Percentiles rank a stretch among this genome's conserved stretches.
These are phyloP conservation scores for Pan paniscus DNA, from an alignment of 2,113 vertebrate species.

Conservation along the genomic window DNA sequence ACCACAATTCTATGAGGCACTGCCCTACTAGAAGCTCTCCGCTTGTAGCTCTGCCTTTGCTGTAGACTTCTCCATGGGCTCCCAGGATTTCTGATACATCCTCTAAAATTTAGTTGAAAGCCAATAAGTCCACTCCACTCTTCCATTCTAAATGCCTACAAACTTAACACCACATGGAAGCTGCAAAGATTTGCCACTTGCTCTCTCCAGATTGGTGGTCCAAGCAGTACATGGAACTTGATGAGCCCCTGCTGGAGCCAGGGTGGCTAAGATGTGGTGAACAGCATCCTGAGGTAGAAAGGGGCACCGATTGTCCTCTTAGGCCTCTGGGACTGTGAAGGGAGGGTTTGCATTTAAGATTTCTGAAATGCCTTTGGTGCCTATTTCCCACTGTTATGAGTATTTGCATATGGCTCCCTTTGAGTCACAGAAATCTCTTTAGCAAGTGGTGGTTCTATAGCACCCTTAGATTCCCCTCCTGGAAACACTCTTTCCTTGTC, in stretches of 20 bases:
- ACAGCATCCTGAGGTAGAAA: not conserved
- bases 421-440: not conserved
- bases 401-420: not conserved
- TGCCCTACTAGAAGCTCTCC: not conserved
- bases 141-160: not conserved
- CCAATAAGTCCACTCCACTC: not conserved
- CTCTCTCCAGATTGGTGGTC: not conserved
- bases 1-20: not conserved
- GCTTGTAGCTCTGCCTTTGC: not conserved
- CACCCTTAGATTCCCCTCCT: not conserved
- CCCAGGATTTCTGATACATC: not conserved
- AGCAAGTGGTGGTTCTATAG: not conserved
- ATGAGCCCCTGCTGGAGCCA: not conserved
- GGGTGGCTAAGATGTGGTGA: not conserved
- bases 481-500: not conserved
- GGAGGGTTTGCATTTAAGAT: not conserved
- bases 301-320: not conserved
- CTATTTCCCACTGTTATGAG: not conserved
- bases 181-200: not conserved
- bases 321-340: not conserved
- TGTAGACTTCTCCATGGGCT: not conserved
- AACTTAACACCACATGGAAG: not conserved
- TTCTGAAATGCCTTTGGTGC: not conserved
- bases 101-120: not conserved
- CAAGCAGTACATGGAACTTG: not conserved